phyloP scores from a whole-genome alignment of 53 echinoderm and acorn worm genomes.

The Pentamera pediparva region DNA sequence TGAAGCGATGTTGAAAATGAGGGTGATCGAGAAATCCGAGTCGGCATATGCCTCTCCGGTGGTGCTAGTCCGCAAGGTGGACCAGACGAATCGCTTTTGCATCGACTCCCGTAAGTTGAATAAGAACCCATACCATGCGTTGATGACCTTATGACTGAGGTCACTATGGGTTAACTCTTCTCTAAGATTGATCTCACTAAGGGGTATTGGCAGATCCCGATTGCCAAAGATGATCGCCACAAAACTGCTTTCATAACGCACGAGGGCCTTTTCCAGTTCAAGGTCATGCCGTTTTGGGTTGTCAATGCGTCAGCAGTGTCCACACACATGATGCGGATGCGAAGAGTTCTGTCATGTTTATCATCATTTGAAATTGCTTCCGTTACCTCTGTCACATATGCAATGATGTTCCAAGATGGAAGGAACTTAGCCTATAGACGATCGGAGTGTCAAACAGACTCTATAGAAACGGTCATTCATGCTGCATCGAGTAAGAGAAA shows the following conservation, averaged over 20 bases:
- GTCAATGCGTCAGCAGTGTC: slow-evolving; percentile 36
- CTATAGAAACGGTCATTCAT: no score
- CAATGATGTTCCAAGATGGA: no score
- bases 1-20: slow-evolving; percentile 16
- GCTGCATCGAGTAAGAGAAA: no score
- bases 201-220: slow-evolving; percentile 65
- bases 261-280: slow-evolving; percentile 34
- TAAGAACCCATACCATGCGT: slow-evolving; percentile 49
- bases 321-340: slow-evolving; percentile 50
- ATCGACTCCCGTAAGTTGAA: slow-evolving; percentile 42
- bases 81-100: slow-evolving; percentile 47
- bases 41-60: slow-evolving; percentile 55
- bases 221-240: slow-evolving; percentile 13
- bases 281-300: slow-evolving; percentile 43
- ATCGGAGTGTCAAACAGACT: no score
- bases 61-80: slow-evolving; percentile 41
- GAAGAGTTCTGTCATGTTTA: no score
- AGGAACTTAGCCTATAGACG: no score
- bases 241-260: slow-evolving; percentile 48
- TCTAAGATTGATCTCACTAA: slow-evolving; percentile 51
- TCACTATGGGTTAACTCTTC: slow-evolving; percentile 28
- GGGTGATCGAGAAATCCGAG: slow-evolving; percentile 38
- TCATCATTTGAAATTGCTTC: no score
- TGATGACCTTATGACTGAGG: slow-evolving; percentile 27
- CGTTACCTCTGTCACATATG: no score